Evolutionary conservation across 2,797 vertebrate species (phyloP), one percentile per base, ranked within the genome.

Genomic region (Chrysocyon brachyurus): DNA sequence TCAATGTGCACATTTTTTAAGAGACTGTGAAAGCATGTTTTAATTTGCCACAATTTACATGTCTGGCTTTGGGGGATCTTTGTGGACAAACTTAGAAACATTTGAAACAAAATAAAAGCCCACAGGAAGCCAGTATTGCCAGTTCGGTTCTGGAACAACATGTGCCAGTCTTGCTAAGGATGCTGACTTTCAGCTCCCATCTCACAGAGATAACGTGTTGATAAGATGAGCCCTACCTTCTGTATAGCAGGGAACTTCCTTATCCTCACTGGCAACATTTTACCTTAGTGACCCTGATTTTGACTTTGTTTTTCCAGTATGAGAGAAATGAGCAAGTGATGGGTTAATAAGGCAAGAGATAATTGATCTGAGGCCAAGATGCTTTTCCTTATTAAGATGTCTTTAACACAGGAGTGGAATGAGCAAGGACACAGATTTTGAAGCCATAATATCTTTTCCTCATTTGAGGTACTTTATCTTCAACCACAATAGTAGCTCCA

Each of bases 71-170:
- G 26, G 15, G 49, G 31, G 3, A 28, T 31, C 26, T 72, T 92
- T 75, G 33, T 57, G 21, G 59, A 66, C 16, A 87, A 81, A n/a
- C 21, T n/a, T 14, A 61, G 3, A 77, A 12, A 64, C 22, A 54
- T 79, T 91, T 95, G 79, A 54, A 46, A 72, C 22, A 88, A 96
- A 95, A 6, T 33, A 46, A 68, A 93, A 84, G 31, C 21, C 12
- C 31, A 75, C 21, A 61, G 10, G 31, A 31, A 5, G 46, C 28
- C 52, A 52, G 2, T 56, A 73, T 93, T 91, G 22, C 56, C 28
- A 52, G 31, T 57, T 73, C 15, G 24, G 3, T 54, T 70, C 49
- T 75, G 79, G 36, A 96, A 89, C 12, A 96, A 31, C 26, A 8
- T 28, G 2, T 22, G 15, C 10, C 54, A 77, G 21, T 66, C 3